A percentile compares a stretch with the other conserved stretches of the same genome.
Conservation (phyloP, 2,113 vertebrate genomes). For the Dicerorhinus sumatrensis region DNA sequence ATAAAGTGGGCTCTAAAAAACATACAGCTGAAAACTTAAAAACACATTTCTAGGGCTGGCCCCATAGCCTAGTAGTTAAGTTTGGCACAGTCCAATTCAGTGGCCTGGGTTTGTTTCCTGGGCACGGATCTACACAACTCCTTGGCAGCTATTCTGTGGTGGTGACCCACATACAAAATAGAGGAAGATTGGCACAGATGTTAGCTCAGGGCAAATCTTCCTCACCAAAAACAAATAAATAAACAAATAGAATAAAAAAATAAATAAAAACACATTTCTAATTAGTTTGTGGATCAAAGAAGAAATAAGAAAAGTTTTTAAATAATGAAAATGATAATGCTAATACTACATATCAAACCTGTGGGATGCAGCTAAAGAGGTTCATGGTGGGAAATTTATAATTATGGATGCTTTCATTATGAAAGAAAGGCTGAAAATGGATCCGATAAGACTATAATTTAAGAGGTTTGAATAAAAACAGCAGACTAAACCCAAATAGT, state of each 20-base stretch:
- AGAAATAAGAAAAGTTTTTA: not conserved
- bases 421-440: not conserved
- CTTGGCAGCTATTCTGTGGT: no score
- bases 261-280: not conserved
- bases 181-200: no score
- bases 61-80: no score
- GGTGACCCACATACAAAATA: no score
- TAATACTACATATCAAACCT: not conserved
- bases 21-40: not conserved
- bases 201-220: no score
- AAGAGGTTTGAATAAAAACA: not conserved
- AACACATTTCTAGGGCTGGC: not conserved
- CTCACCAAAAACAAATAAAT: no score
- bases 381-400: not conserved
- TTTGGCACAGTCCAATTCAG: no score
- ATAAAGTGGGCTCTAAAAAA: not conserved
- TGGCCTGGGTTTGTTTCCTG: no score
- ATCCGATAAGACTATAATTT: not conserved
- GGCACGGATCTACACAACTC: no score
- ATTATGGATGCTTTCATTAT: not conserved
- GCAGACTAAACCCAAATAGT: not conserved
- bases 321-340: not conserved
- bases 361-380: fast-evolving
- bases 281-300: not conserved
- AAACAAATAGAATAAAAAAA: no score